Evolutionary conservation across 2,113 vertebrate species (phyloP), one percentile per base, ranked within the genome.

Genomic region (Pungitius pungitius): DNA sequence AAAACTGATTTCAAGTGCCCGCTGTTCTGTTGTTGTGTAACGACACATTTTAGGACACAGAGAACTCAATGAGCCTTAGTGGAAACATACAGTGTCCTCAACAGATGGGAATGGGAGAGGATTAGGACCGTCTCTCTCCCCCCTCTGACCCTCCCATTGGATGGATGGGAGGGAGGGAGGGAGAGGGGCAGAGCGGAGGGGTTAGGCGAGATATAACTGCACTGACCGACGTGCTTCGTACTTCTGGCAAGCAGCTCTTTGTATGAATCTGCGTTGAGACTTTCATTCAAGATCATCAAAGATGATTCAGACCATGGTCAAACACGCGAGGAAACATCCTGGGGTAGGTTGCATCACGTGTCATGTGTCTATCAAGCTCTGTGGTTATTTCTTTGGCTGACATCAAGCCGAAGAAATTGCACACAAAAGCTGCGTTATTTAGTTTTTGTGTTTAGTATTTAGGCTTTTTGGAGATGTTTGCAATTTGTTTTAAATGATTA

Each of bases 281-380:
- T 35, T 61, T 49, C 22, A 62, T 40, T 72, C 45, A 57, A 68
- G 37, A 84, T 70, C 22, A 69, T n/a, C 47, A 57, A 82, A 86
- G 57, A 93, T 92, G 90, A 77, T 92, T 57, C 89, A 75, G 84
- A 85, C 54, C 24, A 69, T 90, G 62, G 27, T 84, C 84, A 58
- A 78, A 42, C 90, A 92, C 6, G 88, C 81, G 40, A 90, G 82
- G 87, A 93, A 90, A 75, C 89, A 93, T 78, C 92, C 90, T 24
- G 92, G 91, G 87, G 91, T 93, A 92, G 86, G 92, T 90, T 51
- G 22, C 4, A 20, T 79, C 27, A n/a, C 13, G 39, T 63, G n/a
- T 77, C 17, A 14, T 55, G 12, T 10, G 18, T 80, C 5, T 42
- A 17, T 12, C 22, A 14, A 62, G 12, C 13, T 4, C 12, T 37